Evolutionary conservation across 2,797 vertebrate genomes (phyloP).

Genomic region (Carapus acus): DNA sequence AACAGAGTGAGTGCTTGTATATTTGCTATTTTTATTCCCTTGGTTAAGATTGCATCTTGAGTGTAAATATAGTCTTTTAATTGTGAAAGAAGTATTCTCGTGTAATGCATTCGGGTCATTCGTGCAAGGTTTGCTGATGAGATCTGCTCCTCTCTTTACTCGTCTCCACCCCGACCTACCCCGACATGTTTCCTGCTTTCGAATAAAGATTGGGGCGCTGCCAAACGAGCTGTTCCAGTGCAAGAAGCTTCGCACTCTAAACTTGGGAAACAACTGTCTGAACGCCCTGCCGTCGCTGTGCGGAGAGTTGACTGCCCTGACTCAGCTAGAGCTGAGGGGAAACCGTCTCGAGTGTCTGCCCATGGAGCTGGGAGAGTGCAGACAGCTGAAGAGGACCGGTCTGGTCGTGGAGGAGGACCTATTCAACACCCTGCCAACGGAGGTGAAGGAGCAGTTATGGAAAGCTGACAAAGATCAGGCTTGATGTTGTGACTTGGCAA

Average conservation of each 20-base stretch:
- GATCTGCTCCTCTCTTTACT: not conserved
- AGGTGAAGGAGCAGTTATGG: slow-evolving; percentile 94
- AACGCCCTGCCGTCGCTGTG: slow-evolving; percentile 91
- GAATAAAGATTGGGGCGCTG: slow-evolving; percentile 84
- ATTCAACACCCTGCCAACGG: slow-evolving; percentile 89
- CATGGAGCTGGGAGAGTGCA: slow-evolving; percentile 93
- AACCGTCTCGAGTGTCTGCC: slow-evolving; percentile 95
- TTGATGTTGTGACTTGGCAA: slow-evolving; percentile 58
- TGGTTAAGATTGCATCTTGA: not conserved
- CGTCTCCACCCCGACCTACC: not conserved
- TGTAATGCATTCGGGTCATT: no score
- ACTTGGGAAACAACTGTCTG: slow-evolving; percentile 93
- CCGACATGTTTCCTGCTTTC: not conserved
- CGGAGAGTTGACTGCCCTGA: slow-evolving; percentile 89
- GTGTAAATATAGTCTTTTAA: not conserved
- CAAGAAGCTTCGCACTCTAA: slow-evolving; percentile 90
- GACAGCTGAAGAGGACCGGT: slow-evolving; percentile 86
- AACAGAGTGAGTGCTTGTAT: slow-evolving; percentile 76
- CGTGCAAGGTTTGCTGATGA: slow-evolving; percentile 9
- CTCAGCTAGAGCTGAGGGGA: slow-evolving; percentile 91
- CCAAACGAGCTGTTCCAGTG: slow-evolving; percentile 98
- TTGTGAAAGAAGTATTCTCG: not conserved
- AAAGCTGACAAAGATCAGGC: slow-evolving; percentile 91
- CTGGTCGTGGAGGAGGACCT: slow-evolving; percentile 95
- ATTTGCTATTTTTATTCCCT: not conserved